Percentiles rank a stretch among this genome's conserved stretches.
Conservation (phyloP, 2,797 vertebrate species). For the Oreochromis mossambicus region DNA sequence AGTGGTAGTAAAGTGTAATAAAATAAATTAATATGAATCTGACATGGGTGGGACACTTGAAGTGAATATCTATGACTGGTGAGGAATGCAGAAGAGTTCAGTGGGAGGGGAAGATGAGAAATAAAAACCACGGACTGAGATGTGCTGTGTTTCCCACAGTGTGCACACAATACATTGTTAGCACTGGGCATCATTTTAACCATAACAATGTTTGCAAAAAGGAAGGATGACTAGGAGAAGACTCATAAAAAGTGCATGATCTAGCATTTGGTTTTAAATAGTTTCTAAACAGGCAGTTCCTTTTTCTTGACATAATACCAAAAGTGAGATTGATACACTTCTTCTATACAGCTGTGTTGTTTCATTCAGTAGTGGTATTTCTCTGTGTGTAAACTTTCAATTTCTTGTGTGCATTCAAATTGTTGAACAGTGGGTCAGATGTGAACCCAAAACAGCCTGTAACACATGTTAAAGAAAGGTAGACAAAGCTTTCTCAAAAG, state of each 20-base stretch:
- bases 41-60: neutral
- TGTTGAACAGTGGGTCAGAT: neutral
- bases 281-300: neutral
- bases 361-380: neutral
- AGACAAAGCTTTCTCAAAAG: neutral
- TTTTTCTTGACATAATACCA: neutral
- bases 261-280: neutral
- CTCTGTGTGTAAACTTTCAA: neutral
- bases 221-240: neutral
- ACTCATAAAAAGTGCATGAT: neutral
- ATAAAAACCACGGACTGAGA: conserved; percentile 3
- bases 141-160: neutral
- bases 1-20: neutral
- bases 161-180: neutral
- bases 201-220: neutral
- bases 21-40: neutral
- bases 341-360: neutral
- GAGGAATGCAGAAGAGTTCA: conserved; percentile 4
- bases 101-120: neutral
- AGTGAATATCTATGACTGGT: neutral
- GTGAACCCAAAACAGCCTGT: neutral
- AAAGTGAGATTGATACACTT: neutral
- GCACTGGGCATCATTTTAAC: neutral
- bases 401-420: neutral
- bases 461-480: neutral